phyloP scores from a whole-genome alignment of 53 echinoderm and acorn worm genomes.

The Glandiceps talaboti region DNA sequence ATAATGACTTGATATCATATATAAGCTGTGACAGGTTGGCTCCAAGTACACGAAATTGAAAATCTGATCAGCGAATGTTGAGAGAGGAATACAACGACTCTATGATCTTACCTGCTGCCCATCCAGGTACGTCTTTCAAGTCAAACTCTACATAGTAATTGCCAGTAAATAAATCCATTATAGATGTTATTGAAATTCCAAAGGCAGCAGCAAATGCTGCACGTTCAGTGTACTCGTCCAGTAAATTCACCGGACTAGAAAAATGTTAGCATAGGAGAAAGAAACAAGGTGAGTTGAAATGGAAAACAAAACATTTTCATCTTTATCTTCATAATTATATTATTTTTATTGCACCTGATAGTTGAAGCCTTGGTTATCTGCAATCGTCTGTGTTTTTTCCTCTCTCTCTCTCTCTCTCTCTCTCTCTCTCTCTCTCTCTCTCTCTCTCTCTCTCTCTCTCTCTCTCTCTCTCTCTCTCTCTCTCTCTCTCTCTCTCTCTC shows the following conservation, averaged over 20 bases:
- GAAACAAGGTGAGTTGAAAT: too few relatives aligned
- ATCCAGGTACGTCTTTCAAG: not conserved
- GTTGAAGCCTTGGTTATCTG: too few relatives aligned
- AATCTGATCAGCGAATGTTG: too few relatives aligned
- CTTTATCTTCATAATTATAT: not conserved
- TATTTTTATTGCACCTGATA: too few relatives aligned
- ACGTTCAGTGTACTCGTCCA: conserved; percentile 66
- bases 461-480: conserved; percentile 3
- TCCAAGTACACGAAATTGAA: too few relatives aligned
- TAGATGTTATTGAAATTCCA: conserved; percentile 45
- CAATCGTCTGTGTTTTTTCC: too few relatives aligned
- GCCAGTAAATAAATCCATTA: conserved; percentile 53
- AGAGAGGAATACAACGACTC: too few relatives aligned
- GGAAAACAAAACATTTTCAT: too few relatives aligned
- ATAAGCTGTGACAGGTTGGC: too few relatives aligned
- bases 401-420: conserved; percentile 1
- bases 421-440: not conserved
- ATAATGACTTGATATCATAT: too few relatives aligned
- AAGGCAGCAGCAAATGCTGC: conserved; percentile 57
- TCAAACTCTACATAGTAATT: conserved; percentile 38
- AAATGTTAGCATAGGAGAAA: too few relatives aligned
- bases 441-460: conserved; percentile 6
- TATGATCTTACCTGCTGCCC: not conserved
- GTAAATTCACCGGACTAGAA: conserved; percentile 60
- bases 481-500: conserved; percentile 6